Base-by-base conservation (phyloP, 1,140 invertebrate genomes). In the Oedothorax gibbosus region DNA sequence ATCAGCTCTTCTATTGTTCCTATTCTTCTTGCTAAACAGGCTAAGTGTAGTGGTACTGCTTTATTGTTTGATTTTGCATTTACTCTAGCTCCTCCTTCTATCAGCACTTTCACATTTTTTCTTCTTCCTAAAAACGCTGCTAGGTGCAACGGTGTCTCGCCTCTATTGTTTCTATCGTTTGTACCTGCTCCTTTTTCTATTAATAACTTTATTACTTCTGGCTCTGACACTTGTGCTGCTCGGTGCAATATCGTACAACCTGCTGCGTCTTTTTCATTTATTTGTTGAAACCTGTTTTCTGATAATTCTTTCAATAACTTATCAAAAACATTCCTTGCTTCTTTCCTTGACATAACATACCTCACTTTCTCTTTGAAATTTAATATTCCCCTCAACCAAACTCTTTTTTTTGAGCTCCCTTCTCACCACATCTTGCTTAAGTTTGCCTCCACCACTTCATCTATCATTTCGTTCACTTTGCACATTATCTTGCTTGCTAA, bases 181-280 rank as follows among this genome's bases (percentile, higher is more conserved):
- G n/a, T n/a, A 69, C n/a, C n/a, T 69, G 66, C 66, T 9, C 66
- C 66, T 69, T 69, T 8, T 69, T 69, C 66, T 69, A 69, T 69
- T 51, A 69, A 69, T 69, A 69, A 51, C 66, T 69, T 69, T 69
- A 69, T n/a, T 69, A 51, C n/a, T 69, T n/a, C 50, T 9, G 20
- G 8, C 8, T 69, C 66, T 69, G 66, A 69, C 8, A 35, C 8
- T 69, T 51, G 20, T 69, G 50, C 66, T n/a, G 66, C 66, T 10
- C n/a, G n/a, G 50, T 69, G 66, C n/a, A 69, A 69, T 35, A 69
- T n/a, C n/a, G 66, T 69, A 35, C 66, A 14, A 35, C 66, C 50
- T n/a, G 8, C n/a, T 69, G 8, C 50, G n/a, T 9, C n/a, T n/a
- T n/a, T 69, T 69, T 69, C 50, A 69, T 69, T 69, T 9, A 69